Evolutionary conservation across 2,797 vertebrate species (phyloP), one percentile per base, ranked within the genome.

Genomic region (Phrynocephalus vlangalii): DNA sequence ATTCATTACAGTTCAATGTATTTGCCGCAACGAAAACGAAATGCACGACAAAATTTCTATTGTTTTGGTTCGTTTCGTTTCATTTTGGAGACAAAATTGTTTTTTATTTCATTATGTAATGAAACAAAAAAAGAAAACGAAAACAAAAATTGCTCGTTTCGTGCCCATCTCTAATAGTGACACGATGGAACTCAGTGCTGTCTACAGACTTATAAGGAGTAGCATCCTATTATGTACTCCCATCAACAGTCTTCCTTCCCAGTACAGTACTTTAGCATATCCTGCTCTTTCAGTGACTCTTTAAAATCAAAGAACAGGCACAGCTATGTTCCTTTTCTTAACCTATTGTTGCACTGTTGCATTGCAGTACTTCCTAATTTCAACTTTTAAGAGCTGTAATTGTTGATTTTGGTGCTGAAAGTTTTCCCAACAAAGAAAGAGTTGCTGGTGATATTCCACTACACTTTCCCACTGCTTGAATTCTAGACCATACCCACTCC

Each of bases 401-500:
- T 83, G 84, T 75, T 60, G 89, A 24, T 93, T 81, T 94, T 90
- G 3, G 86, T 86, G 87, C 50, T 75, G 8, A 92, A 66, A 90
- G 11, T 2, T 63, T 82, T 83, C 82, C 79, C 93, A 88, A 92
- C n/a, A 91, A 93, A 94, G 91, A 94, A 92, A 63, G 5, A 88
- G 30, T n/a, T 92, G 50, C 71, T 79, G 79, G 56, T 82, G 28
- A 28, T 44, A 63, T 92, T 77, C 13, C 30, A 92, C 56, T 83
- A 50, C 91, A 13, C n/a, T 86, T 92, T 92, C 95, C 90, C 90
- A 88, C 76, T 90, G 75, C 88, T 95, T 92, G 88, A 75, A 81
- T 67, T 87, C 91, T 92, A 82, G 87, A 52, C 66, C 86, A 44
- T 30, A 81, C 10, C 33, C n/a, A 85, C 92, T 91, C 73, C 92